phyloP scores from a whole-genome alignment of 1,140 invertebrate genomes.

The Listronotus bonariensis region DNA sequence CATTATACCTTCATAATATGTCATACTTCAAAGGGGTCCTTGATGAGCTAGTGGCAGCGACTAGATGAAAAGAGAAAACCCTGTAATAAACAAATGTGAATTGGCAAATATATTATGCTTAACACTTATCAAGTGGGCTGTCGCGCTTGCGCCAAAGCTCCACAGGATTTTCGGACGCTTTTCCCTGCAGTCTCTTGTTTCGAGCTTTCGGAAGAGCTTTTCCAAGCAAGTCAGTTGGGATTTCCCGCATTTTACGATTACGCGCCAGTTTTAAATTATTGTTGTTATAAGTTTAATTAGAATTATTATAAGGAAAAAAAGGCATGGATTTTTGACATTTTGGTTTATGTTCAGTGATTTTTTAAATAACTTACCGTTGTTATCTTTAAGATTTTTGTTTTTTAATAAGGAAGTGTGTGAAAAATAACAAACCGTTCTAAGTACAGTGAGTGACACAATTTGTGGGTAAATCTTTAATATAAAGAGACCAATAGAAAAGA shows the following conservation, averaged over 20 bases:
- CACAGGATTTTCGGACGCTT: slow-evolving; percentile 31
- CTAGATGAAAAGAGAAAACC: slow-evolving; percentile 18
- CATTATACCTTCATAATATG: slow-evolving; percentile 35
- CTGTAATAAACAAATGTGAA: slow-evolving; percentile 31
- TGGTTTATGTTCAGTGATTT: too few relatives aligned
- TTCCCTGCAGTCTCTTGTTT: slow-evolving; percentile 36
- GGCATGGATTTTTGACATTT: too few relatives aligned
- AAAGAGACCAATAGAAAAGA: neutral
- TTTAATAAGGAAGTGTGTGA: too few relatives aligned
- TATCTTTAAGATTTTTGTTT: too few relatives aligned
- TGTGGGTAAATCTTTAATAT: neutral
- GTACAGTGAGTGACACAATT: neutral
- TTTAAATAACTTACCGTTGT: too few relatives aligned
- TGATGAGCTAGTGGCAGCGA: slow-evolving; percentile 8
- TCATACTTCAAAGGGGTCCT: slow-evolving; percentile 12
- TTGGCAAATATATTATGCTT: slow-evolving; percentile 29
- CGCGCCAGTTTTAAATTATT: slow-evolving; percentile 21
- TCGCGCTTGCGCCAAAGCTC: slow-evolving; percentile 24
- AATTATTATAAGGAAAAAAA: too few relatives aligned
- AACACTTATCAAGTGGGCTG: slow-evolving; percentile 13
- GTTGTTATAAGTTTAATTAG: neutral
- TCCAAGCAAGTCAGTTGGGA: slow-evolving; percentile 6
- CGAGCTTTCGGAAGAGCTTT: slow-evolving; percentile 25
- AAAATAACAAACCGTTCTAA: too few relatives aligned
- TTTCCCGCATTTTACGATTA: slow-evolving; percentile 17